Conservation (phyloP, 2,797 vertebrate species). For the Denticeps clupeoides region DNA sequence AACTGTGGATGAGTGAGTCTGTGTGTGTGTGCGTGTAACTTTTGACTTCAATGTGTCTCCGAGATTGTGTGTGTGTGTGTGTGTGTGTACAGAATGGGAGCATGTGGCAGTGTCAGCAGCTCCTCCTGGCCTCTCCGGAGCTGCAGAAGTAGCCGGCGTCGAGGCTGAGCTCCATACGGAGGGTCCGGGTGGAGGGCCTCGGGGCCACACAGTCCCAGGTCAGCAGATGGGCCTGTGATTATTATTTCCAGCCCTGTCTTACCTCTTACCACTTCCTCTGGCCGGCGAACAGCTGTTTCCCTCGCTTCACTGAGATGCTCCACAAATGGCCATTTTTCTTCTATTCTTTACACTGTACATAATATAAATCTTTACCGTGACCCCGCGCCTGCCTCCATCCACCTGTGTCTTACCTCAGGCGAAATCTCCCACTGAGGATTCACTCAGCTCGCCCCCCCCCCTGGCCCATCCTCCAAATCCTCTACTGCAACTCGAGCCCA, state of each 20-base stretch:
- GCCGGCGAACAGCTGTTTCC: slow-evolving; percentile 92
- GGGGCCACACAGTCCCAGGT: slow-evolving; percentile 82
- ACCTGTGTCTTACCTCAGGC: slow-evolving; percentile 90
- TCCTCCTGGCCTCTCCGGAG: slow-evolving; percentile 55
- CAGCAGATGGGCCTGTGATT: slow-evolving; percentile 96
- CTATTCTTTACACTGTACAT: slow-evolving; percentile 79
- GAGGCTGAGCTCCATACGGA: slow-evolving; percentile 77
- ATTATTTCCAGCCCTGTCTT: slow-evolving; percentile 86
- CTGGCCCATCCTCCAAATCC: slow-evolving; percentile 28
- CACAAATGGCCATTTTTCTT: slow-evolving; percentile 86
- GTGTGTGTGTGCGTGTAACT: too few relatives aligned
- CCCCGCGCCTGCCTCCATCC: slow-evolving; percentile 82
- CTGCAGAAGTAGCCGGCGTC: slow-evolving; percentile 50
- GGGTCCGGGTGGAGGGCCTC: slow-evolving; percentile 74
- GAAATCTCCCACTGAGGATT: slow-evolving; percentile 61
- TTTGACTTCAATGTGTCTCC: too few relatives aligned
- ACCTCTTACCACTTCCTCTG: slow-evolving; percentile 89
- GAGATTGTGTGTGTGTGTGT: slow-evolving; percentile 25
- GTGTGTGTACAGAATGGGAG: slow-evolving; percentile 49
- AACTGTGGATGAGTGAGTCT: too few relatives aligned
- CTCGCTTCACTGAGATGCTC: slow-evolving; percentile 80
- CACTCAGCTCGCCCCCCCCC: slow-evolving; percentile 30
- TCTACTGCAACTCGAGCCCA: slow-evolving; percentile 12
- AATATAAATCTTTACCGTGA: slow-evolving; percentile 94
- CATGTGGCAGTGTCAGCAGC: slow-evolving; percentile 73